Percentiles rank a stretch among this genome's conserved stretches.
These are phyloP conservation scores for Melanophora roralis DNA, from an alignment of 2,888 invertebrate genomes.

Conservation along the genomic window DNA sequence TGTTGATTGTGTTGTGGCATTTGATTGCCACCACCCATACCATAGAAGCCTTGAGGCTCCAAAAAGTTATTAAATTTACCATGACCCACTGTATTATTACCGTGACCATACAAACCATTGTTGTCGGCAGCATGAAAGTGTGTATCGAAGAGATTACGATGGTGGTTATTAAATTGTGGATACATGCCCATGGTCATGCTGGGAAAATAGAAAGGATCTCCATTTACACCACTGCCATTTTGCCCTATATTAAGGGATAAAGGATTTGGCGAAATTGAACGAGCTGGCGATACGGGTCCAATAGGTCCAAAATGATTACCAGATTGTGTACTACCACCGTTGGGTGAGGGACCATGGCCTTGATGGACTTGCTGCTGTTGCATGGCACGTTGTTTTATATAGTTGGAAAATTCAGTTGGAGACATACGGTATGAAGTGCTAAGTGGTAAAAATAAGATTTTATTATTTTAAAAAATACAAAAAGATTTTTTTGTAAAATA, in stretches of 20 bases:
- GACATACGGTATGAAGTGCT: slow-evolving; percentile 86
- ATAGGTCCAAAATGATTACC: slow-evolving; percentile 78
- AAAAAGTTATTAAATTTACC: slow-evolving; percentile 73
- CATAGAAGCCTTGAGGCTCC: slow-evolving; percentile 75
- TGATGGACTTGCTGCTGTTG: slow-evolving; percentile 89
- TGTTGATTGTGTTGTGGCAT: slow-evolving; percentile 49
- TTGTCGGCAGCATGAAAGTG: slow-evolving; percentile 71
- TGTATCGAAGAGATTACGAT: slow-evolving; percentile 73
- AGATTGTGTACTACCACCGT: slow-evolving; percentile 69
- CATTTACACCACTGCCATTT: slow-evolving; percentile 68
- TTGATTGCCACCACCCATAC: slow-evolving; percentile 65
- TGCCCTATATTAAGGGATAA: slow-evolving; percentile 76
- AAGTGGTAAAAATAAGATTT: not conserved
- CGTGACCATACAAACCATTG: slow-evolving; percentile 58
- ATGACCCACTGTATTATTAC: slow-evolving; percentile 63
- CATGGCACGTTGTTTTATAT: slow-evolving; percentile 95
- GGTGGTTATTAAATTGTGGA: slow-evolving; percentile 74
- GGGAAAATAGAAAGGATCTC: slow-evolving; percentile 81
- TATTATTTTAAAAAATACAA: not conserved
- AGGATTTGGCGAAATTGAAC: slow-evolving; percentile 81
- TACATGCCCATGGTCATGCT: slow-evolving; percentile 77
- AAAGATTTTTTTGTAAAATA: too few relatives aligned
- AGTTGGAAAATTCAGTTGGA: slow-evolving; percentile 97
- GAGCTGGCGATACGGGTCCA: slow-evolving; percentile 82
- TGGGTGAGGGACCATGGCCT: slow-evolving; percentile 62